phyloP scores from a whole-genome alignment of 2,888 invertebrate species.

The Diachrysia chrysitis region DNA sequence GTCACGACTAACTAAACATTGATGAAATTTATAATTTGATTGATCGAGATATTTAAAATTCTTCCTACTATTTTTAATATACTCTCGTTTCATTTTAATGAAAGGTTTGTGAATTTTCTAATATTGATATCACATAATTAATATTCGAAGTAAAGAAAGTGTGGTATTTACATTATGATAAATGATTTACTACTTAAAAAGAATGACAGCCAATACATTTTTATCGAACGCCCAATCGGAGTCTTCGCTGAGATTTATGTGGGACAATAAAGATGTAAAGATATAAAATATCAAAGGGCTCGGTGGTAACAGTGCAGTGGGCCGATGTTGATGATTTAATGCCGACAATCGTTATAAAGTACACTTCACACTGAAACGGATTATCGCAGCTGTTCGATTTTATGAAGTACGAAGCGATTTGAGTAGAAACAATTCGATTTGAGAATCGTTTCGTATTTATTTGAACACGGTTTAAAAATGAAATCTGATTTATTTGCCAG shows the following conservation, averaged over 20 bases:
- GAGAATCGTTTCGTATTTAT: no score
- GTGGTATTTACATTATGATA: slow-evolving; percentile 52
- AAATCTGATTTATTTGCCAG: background rate
- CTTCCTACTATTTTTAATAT: no score
- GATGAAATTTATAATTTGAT: background rate
- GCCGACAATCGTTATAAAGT: slow-evolving; percentile 59
- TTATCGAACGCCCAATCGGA: slow-evolving; percentile 63
- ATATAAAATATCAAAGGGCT: slow-evolving; percentile 72
- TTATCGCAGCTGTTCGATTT: slow-evolving; percentile 40
- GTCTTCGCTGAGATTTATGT: slow-evolving; percentile 70
- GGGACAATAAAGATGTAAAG: slow-evolving; percentile 70
- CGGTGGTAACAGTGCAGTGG: slow-evolving; percentile 41
- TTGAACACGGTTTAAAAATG: background rate
- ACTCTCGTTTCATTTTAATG: background rate
- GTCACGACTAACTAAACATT: background rate
- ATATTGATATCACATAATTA: slow-evolving; percentile 35
- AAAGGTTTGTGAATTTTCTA: background rate
- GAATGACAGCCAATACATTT: slow-evolving; percentile 62
- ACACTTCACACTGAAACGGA: slow-evolving; percentile 49
- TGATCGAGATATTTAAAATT: no score
- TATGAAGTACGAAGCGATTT: slow-evolving; percentile 22
- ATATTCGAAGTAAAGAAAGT: slow-evolving; percentile 53
- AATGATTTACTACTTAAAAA: slow-evolving; percentile 46
- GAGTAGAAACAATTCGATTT: background rate
- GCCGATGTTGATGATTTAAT: slow-evolving; percentile 61